phyloP scores from a whole-genome alignment of 64 coral and sea anemone genomes.

The Montipora efflorescens region DNA sequence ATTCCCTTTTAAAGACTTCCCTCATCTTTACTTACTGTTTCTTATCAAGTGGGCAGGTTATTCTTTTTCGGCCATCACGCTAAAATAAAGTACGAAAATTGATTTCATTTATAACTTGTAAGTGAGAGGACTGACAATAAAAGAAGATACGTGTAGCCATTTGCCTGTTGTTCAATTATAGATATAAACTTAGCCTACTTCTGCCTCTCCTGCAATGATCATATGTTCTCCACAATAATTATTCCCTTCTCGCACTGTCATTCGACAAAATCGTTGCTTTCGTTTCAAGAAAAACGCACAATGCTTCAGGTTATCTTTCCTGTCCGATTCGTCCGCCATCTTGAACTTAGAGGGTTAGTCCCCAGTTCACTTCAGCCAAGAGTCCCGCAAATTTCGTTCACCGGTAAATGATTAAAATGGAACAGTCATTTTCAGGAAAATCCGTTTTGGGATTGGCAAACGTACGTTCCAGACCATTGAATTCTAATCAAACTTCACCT shows the following conservation, averaged over 20 bases:
- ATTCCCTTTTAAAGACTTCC: too few species aligned
- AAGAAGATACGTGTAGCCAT: background rate
- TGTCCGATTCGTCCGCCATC: slow-evolving; percentile 72
- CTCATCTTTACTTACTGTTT: slow-evolving; percentile 86
- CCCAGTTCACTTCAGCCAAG: too few species aligned
- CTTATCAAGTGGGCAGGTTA: slow-evolving; percentile 90
- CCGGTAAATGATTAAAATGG: too few species aligned
- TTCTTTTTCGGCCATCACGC: slow-evolving; percentile 75
- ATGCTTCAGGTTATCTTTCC: background rate
- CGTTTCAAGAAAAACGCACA: slow-evolving; percentile 94
- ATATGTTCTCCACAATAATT: slow-evolving; percentile 96
- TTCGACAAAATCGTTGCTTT: slow-evolving; percentile 97
- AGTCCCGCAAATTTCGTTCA: too few species aligned
- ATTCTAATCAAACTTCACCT: too few species aligned
- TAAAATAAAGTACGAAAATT: background rate
- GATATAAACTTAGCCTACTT: slow-evolving; percentile 19
- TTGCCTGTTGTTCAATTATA: background rate
- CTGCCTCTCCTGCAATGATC: slow-evolving; percentile 76
- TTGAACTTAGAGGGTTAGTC: slow-evolving; percentile 12
- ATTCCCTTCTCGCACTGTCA: slow-evolving; percentile 92
- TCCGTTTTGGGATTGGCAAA: too few species aligned
- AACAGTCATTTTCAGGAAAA: too few species aligned
- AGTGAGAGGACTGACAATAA: too few species aligned
- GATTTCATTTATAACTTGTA: background rate
- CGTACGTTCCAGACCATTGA: too few species aligned